Evolutionary conservation across 2,797 vertebrate species (phyloP).

Genomic region (Sebastes miniatus): DNA sequence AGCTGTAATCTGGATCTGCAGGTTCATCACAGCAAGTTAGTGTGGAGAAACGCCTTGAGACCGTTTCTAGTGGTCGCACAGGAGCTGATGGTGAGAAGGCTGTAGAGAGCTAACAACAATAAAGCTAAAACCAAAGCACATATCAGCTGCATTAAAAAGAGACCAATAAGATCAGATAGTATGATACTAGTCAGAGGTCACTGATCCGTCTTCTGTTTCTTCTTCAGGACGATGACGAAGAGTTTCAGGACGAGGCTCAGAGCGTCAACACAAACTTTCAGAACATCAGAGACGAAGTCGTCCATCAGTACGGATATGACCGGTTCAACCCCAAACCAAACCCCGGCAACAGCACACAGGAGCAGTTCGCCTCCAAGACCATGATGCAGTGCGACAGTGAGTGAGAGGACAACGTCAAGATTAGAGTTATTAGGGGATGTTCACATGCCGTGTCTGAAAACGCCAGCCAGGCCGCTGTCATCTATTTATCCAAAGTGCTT

Average conservation of each 20-base stretch:
- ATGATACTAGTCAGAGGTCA: neutral
- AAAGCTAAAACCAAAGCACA: neutral
- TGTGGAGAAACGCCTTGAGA: conserved; percentile 79
- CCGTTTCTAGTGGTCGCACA: conserved; percentile 78
- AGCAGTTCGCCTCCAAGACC: conserved; percentile 82
- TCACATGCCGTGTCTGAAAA: too few species aligned
- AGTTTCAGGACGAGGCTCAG: conserved; percentile 65
- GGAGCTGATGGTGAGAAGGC: conserved; percentile 80
- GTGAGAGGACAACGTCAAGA: neutral
- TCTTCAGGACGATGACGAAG: conserved; percentile 69
- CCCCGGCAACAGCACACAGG: conserved; percentile 77
- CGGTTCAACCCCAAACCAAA: neutral
- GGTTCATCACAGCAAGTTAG: conserved; percentile 79
- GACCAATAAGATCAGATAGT: too few species aligned
- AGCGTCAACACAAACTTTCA: conserved; percentile 75
- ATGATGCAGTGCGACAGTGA: conserved; percentile 80
- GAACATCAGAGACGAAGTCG: conserved; percentile 81
- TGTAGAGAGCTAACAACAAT: neutral
- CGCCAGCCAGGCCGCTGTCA: neutral
- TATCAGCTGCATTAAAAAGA: neutral
- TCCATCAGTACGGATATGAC: conserved; percentile 76
- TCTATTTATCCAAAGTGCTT: neutral
- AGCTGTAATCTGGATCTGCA: conserved; percentile 91
- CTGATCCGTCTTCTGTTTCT: neutral
- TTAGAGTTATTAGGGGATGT: neutral